Conservation (phyloP, 2,888 invertebrate species). For the Metallyticus violacea region DNA sequence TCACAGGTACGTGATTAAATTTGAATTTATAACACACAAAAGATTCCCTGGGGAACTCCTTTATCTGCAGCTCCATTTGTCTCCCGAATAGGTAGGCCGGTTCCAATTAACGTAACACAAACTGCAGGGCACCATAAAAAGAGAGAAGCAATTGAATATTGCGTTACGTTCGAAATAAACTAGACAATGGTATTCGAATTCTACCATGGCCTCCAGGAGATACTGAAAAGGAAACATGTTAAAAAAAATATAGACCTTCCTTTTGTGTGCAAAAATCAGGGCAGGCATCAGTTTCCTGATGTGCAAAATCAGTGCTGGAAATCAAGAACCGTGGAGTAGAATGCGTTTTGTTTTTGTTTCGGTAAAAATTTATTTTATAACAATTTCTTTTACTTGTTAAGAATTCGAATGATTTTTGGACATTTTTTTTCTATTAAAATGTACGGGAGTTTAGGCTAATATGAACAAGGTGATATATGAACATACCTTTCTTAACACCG, state of each 20-base stretch:
- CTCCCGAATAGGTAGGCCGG: background rate
- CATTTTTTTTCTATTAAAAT: too few relatives aligned
- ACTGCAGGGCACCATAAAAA: background rate
- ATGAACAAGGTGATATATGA: too few relatives aligned
- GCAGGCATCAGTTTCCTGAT: background rate
- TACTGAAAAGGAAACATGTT: background rate
- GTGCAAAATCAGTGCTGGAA: background rate
- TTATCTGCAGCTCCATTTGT: background rate
- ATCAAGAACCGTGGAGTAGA: too few relatives aligned
- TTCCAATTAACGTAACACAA: background rate
- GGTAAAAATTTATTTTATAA: too few relatives aligned
- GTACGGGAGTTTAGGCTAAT: too few relatives aligned
- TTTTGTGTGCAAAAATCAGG: background rate
- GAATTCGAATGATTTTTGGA: too few relatives aligned
- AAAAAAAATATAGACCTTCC: background rate
- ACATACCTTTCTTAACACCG: too few relatives aligned
- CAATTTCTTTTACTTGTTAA: too few relatives aligned
- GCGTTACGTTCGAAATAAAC: background rate
- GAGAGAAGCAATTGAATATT: background rate
- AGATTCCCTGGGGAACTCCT: background rate
- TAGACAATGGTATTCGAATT: background rate
- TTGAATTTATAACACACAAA: background rate
- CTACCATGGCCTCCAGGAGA: background rate
- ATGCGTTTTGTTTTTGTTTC: too few relatives aligned
- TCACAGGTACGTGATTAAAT: background rate